phyloP scores from a whole-genome alignment of 2,797 vertebrate genomes.

The Gymnothorax reevesii region DNA sequence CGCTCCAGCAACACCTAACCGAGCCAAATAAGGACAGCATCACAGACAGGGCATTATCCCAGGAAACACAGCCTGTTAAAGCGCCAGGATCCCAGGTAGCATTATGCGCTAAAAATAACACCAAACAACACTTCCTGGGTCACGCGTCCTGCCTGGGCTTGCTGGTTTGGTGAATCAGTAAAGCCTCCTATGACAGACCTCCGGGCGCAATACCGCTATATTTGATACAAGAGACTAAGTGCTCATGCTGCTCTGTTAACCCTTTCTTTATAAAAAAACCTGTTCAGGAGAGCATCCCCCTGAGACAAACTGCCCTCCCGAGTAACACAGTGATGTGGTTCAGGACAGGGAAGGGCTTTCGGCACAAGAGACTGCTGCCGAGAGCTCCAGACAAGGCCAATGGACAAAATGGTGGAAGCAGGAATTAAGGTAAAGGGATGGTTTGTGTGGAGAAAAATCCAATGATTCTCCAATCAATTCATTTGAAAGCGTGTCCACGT shows the following conservation, averaged over 20 bases:
- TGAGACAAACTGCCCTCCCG: neutral
- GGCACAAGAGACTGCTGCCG: neutral
- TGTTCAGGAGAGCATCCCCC: neutral
- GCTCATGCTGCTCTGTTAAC: neutral
- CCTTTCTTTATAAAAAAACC: neutral
- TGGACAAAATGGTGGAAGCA: neutral
- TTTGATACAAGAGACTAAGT: neutral
- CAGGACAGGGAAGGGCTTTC: neutral
- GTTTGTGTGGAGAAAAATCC: neutral
- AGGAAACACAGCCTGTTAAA: neutral
- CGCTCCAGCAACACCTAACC: neutral
- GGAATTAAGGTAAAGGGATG: neutral
- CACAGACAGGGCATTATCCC: conserved; percentile 2
- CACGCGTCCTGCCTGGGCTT: neutral
- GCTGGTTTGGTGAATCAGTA: conserved; percentile 6
- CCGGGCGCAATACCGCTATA: neutral
- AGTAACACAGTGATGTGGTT: too few relatives aligned
- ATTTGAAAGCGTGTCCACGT: neutral
- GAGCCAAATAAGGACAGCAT: conserved; percentile 13
- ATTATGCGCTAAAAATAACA: neutral
- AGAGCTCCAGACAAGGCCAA: neutral
- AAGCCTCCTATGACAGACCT: neutral
- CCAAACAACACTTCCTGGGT: neutral
- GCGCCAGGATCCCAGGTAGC: neutral
- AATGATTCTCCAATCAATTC: neutral